A percentile compares a stretch with the other conserved stretches of the same genome.
Conservation (phyloP, 2,888 invertebrate species). For the Parochlus steinenii region DNA sequence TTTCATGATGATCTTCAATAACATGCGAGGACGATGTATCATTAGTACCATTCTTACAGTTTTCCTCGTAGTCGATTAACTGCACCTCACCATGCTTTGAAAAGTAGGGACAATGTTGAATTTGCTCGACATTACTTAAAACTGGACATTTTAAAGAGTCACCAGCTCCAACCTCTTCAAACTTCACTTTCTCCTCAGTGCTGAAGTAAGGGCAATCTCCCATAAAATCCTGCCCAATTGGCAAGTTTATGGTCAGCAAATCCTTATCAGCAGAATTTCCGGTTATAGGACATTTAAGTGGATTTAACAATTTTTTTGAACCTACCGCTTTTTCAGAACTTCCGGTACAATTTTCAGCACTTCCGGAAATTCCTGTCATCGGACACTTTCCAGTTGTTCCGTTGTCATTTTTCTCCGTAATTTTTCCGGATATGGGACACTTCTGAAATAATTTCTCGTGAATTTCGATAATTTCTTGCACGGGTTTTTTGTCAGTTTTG, state of each 20-base stretch:
- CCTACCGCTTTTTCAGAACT: too few relatives aligned
- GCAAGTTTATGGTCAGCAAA: slow-evolving; percentile 32
- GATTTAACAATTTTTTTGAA: too few relatives aligned
- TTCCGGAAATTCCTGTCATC: too few relatives aligned
- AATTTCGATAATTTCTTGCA: too few relatives aligned
- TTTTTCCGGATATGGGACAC: not conserved
- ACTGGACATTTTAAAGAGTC: slow-evolving; percentile 10
- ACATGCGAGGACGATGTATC: slow-evolving; percentile 14
- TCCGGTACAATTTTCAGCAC: too few relatives aligned
- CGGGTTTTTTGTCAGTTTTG: too few relatives aligned
- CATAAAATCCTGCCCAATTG: slow-evolving; percentile 37
- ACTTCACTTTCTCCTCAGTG: slow-evolving; percentile 24
- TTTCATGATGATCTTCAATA: slow-evolving; percentile 22
- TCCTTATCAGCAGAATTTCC: slow-evolving; percentile 18
- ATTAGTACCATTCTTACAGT: slow-evolving; percentile 20
- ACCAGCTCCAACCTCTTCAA: slow-evolving; percentile 18
- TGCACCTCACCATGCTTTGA: slow-evolving; percentile 23
- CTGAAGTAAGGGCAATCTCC: slow-evolving; percentile 39
- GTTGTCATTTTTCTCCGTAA: not conserved
- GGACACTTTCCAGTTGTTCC: too few relatives aligned
- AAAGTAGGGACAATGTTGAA: slow-evolving; percentile 29
- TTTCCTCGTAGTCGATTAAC: slow-evolving; percentile 27
- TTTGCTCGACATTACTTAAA: slow-evolving; percentile 18
- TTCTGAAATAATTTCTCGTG: too few relatives aligned
- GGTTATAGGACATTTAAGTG: too few relatives aligned